Conservation (phyloP, 2,797 vertebrate genomes). For the Hybognathus amarus region DNA sequence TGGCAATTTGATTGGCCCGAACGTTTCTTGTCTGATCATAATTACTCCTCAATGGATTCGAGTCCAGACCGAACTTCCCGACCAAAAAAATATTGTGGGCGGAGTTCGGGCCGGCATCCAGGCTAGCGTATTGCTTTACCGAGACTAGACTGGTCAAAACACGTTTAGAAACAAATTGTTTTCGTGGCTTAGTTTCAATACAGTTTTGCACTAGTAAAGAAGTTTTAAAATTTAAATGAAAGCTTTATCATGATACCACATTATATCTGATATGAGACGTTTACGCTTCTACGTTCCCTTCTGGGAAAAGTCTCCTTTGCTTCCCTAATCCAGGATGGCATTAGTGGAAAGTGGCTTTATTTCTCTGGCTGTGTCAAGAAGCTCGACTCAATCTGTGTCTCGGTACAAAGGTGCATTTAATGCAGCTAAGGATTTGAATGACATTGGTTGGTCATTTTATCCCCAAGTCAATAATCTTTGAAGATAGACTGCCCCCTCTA, state of each 20-base stretch:
- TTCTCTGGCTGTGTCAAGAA: constrained; percentile 10
- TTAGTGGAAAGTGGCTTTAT: constrained; percentile 16
- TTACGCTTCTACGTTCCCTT: neutral
- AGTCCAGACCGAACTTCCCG: no score
- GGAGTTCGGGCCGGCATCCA: no score
- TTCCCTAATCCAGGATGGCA: constrained; percentile 33
- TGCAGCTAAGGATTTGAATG: constrained; percentile 37
- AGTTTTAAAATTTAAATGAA: neutral
- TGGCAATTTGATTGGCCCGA: no score
- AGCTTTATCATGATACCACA: neutral
- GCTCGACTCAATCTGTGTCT: neutral
- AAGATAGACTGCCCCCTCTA: constrained; percentile 14
- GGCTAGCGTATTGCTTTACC: neutral
- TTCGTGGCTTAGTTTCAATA: neutral
- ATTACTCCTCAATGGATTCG: no score
- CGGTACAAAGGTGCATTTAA: neutral
- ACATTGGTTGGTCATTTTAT: constrained; percentile 41
- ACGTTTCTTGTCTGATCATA: no score
- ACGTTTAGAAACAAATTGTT: neutral
- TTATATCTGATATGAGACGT: neutral
- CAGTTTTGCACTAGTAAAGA: neutral
- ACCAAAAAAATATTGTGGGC: no score
- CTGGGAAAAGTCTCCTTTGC: constrained; percentile 17
- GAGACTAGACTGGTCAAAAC: neutral
- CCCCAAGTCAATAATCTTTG: constrained; percentile 42